Base-by-base conservation (phyloP, 2,113 vertebrate species). In the Sceloporus undulatus region DNA sequence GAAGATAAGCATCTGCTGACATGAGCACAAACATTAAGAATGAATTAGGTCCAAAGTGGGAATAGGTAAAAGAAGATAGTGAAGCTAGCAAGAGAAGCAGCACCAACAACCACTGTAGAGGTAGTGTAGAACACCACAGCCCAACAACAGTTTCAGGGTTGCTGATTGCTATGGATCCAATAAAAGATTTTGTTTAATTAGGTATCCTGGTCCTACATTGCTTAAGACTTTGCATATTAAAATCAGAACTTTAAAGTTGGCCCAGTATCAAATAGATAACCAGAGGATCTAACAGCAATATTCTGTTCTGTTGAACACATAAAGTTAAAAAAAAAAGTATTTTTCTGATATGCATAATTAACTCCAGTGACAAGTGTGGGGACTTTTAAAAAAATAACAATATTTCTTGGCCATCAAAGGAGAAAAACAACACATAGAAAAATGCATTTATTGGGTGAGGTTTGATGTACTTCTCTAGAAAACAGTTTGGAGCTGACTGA, bases 331-430 rank as follows among this genome's bases (percentile, higher is more conserved):
- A 34, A 34, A 29, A 65, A 65, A 62, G 9, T 34, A 42, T 34
- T 82, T 82, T 48, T 54, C 40, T 56, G 62, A 54, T 78, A 54
- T 66, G 62, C 34, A 76, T 68, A 70, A 68, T 83, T 77, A 54
- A 66, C 23, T 34, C 73, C 42, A 38, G 73, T 76, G 38, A 88
- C 25, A 88, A 84, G 66, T 88, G 48, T 66, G 59, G 66, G 29
- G 65, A 9, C 16, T 54, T 68, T 29, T 75, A 5, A 65, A 42
- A 34, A 66, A 6, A 8, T 2, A 42, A 68, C 21, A 27, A 87
- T 66, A 66, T 66, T 88, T 70, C 40, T 5, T 54, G 42, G 10
- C 13, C 10, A 74, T 82, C 54, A 62, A 82, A 75, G 38, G 73
- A 54, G 62, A 2, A 76, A 66, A 83, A 23, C 14, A 78, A 71